Conservation (phyloP, 2,888 invertebrate genomes). For the Syrista parreyssii region DNA sequence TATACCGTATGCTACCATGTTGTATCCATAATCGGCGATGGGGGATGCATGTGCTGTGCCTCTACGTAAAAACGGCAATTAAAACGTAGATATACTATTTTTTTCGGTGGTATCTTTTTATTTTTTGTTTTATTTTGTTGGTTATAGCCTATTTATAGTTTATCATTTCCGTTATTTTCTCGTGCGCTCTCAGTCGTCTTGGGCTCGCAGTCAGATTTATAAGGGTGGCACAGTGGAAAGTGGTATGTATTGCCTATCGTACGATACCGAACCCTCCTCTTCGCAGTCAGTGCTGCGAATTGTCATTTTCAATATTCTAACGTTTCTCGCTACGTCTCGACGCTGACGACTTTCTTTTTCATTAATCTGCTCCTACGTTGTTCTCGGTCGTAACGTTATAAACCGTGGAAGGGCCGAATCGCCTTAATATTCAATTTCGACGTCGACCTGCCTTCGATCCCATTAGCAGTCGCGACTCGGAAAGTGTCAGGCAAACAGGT, state of each 20-base stretch:
- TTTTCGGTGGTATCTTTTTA: no score
- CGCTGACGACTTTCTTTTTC: neutral
- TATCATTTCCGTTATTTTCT: no score
- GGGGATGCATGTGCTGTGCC: no score
- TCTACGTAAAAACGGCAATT: no score
- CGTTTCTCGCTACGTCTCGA: neutral
- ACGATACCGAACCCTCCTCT: neutral
- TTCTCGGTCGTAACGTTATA: neutral
- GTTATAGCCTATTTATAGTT: no score
- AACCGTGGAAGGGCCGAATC: neutral
- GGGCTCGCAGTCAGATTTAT: no score
- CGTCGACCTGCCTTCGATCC: neutral
- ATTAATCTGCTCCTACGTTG: neutral
- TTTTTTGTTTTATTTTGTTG: no score
- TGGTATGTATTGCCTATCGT: neutral
- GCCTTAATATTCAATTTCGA: neutral
- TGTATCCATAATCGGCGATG: no score
- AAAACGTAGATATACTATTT: no score
- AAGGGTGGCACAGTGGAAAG: neutral
- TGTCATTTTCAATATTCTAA: neutral
- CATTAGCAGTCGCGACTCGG: neutral
- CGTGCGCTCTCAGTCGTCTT: no score
- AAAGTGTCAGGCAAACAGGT: conserved; percentile 18
- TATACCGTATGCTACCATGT: no score
- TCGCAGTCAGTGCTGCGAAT: neutral